Evolutionary conservation across 2,113 vertebrate genomes (phyloP).

Genomic region (Stigmatopora argus): DNA sequence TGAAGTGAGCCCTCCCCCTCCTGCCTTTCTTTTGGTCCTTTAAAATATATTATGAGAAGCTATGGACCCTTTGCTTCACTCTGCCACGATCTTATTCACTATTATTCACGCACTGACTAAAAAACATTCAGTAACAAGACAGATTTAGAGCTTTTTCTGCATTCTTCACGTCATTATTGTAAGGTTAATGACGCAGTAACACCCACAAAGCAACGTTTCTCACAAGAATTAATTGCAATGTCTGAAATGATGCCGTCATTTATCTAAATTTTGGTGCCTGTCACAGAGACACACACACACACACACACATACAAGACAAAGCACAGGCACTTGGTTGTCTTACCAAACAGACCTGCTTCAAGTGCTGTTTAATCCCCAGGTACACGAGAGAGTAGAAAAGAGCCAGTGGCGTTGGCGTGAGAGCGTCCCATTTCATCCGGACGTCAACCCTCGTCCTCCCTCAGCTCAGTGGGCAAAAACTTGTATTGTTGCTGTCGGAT

Average conservation of each 20-base stretch:
- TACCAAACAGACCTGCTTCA: constrained; percentile 60
- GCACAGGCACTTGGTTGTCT: constrained; percentile 62
- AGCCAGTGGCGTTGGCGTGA: constrained; percentile 9
- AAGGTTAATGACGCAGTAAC: constrained; percentile 48
- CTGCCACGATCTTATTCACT: constrained; percentile 23
- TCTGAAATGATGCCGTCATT: constrained; percentile 28
- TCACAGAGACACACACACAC: constrained; percentile 32
- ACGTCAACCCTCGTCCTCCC: constrained; percentile 86
- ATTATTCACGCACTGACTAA: constrained; percentile 13
- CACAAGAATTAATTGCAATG: constrained; percentile 27
- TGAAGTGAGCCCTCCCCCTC: constrained; percentile 32
- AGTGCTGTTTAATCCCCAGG: constrained; percentile 55
- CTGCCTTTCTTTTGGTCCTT: constrained; percentile 22
- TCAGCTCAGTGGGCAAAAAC: constrained; percentile 90
- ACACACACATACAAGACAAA: constrained; percentile 44
- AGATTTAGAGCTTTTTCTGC: constrained; percentile 34
- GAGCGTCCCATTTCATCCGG: neutral
- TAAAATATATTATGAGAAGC: constrained; percentile 23
- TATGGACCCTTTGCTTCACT: constrained; percentile 28
- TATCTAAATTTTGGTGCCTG: constrained; percentile 37
- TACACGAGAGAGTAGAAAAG: constrained; percentile 38
- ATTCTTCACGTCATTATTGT: constrained; percentile 39
- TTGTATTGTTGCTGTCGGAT: constrained; percentile 99
- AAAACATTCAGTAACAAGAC: constrained; percentile 47
- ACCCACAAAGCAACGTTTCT: constrained; percentile 36